Base-by-base conservation (phyloP, 2,113 vertebrate genomes). In the Pluvianellus socialis region DNA sequence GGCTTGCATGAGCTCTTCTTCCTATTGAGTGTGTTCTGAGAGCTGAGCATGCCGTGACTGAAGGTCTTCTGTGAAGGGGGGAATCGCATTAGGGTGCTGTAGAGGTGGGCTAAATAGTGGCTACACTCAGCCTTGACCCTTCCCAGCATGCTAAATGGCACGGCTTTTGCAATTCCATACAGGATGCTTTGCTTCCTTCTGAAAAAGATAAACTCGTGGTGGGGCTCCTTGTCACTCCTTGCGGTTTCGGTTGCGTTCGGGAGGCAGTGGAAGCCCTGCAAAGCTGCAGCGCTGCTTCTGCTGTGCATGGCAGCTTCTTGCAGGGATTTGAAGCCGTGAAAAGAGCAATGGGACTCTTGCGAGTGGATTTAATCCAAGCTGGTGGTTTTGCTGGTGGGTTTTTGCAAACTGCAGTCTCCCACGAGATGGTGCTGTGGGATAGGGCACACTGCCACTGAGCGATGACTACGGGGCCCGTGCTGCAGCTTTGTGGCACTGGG, bases 381-480 rank as follows among this genome's bases (percentile, higher is more conserved):
- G 63, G 12, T 26, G 49, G 42, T 33, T 92, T 71, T 74, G 75
- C 63, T 24, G 59, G 9, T 11, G 79, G 9, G 7, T 14, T 88
- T 80, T 71, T 58, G 4, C n/a, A 19, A 22, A 14, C 56, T 62
- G 24, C 63, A 38, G 35, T 11, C 10, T 62, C 87, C 92, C 97
- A 96, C 93, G 90, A 97, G 97, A 61, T 98, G 97, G 97, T 96
- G 91, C 91, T 97, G 83, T 95, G 93, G 90, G 92, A 94, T 26
- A 79, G 59, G 81, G 56, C 38, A 83, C 40, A 0, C 26, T 10
- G 49, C 3, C 26, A 27, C 22, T 0, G 12, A 73, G 53, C 1
- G 5, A 1, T 2, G 15, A 0, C 26, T 17, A 3, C 10, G 4
- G 62, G 40, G 50, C 20, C 20, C 33, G 30, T 0, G 3, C 66